Conservation (phyloP, 2,888 invertebrate species). For the Nephrocerus scutellatus region DNA sequence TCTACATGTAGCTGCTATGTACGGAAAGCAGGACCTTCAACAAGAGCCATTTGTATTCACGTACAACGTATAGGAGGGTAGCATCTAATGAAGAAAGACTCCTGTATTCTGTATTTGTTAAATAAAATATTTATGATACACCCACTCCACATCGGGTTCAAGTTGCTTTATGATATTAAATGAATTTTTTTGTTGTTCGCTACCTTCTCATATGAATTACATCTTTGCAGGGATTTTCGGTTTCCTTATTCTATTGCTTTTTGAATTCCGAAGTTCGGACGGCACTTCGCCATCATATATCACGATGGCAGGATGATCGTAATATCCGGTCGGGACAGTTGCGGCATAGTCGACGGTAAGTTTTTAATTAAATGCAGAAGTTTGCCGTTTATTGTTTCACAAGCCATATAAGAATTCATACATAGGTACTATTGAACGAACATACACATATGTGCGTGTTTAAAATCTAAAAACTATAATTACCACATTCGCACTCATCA, state of each 20-base stretch:
- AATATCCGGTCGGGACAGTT: conserved; percentile 38
- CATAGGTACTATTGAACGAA: no score
- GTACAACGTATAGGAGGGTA: background rate
- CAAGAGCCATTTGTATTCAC: background rate
- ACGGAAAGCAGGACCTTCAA: conserved; percentile 6
- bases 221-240: conserved; percentile 69
- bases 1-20: conserved; percentile 13
- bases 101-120: conserved; percentile 5
- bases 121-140: background rate
- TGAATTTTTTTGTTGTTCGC: conserved; percentile 4
- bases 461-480: no score
- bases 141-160: no score
- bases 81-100: background rate
- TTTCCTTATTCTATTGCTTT: conserved; percentile 88
- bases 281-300: conserved; percentile 67
- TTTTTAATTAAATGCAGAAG: no score
- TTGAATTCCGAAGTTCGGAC: conserved; percentile 87
- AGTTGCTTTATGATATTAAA: background rate
- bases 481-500: no score
- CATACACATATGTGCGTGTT: no score
- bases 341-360: conserved; percentile 43
- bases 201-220: conserved; percentile 3
- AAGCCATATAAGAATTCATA: no score
- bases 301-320: conserved; percentile 45
- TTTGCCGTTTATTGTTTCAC: no score